Percentiles rank a stretch among this genome's conserved stretches.
Conservation (phyloP, 2,797 vertebrate species). For the Acrossocheilus fasciatus region DNA sequence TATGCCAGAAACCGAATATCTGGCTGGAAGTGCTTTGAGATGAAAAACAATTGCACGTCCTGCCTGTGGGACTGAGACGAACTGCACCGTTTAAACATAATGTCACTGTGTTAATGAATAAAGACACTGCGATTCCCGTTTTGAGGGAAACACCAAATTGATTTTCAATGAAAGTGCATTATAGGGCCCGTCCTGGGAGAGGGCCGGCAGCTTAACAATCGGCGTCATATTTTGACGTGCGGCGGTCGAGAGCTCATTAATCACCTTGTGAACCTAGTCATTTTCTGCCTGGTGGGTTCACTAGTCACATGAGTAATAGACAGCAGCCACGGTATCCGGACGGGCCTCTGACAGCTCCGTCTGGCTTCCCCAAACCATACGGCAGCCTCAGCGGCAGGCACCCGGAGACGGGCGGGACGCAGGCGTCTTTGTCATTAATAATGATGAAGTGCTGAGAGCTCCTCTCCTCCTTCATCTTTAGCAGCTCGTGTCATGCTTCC, state of each 20-base stretch:
- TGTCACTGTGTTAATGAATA: constrained; percentile 63
- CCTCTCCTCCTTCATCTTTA: constrained; percentile 74
- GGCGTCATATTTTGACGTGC: constrained; percentile 77
- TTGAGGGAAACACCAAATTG: constrained; percentile 70
- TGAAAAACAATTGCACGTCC: constrained; percentile 48
- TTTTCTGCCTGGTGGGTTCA: constrained; percentile 80
- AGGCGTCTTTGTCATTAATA: constrained; percentile 74
- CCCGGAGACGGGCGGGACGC: constrained; percentile 64
- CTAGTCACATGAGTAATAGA: constrained; percentile 76
- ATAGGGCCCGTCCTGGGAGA: constrained; percentile 62
- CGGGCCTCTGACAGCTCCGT: constrained; percentile 77
- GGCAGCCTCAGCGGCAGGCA: constrained; percentile 63
- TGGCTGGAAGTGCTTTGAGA: constrained; percentile 40
- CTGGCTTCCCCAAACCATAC: constrained; percentile 72
- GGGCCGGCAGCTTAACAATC: constrained; percentile 71
- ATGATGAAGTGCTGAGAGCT: constrained; percentile 76
- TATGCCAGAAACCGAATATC: background rate
- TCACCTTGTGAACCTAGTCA: constrained; percentile 80
- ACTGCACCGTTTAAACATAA: constrained; percentile 57
- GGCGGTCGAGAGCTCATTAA: constrained; percentile 79
- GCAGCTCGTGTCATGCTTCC: constrained; percentile 81
- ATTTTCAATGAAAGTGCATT: constrained; percentile 70
- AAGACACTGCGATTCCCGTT: constrained; percentile 60
- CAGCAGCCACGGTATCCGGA: constrained; percentile 70
- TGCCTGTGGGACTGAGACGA: constrained; percentile 56